Evolutionary conservation across 2,113 vertebrate species (phyloP).

Genomic region (Natator depressus): DNA sequence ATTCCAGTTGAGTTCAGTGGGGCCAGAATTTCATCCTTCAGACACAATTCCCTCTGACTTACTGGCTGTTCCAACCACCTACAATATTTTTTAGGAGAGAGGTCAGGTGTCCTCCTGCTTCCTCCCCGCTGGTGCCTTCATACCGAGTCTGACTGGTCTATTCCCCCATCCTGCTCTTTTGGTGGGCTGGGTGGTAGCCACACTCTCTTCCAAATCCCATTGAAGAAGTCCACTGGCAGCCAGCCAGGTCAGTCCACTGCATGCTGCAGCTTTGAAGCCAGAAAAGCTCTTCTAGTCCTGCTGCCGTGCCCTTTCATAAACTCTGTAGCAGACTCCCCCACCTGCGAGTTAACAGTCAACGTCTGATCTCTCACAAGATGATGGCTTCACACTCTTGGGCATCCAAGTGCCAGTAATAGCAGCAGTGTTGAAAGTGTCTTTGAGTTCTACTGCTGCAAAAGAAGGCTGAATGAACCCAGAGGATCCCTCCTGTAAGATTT

Average conservation of each 20-base stretch:
- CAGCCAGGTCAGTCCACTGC: neutral
- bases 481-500: neutral
- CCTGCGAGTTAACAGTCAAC: neutral
- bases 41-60: neutral
- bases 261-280: neutral
- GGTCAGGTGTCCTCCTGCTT: neutral
- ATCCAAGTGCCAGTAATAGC: neutral
- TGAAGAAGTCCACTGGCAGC: neutral
- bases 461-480: neutral
- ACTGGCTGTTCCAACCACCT: neutral
- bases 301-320: neutral
- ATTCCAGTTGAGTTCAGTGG: neutral
- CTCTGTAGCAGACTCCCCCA: too few relatives aligned
- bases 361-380: rapidly evolving
- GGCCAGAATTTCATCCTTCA: neutral
- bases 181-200: neutral
- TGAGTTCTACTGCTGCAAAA: neutral
- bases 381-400: neutral
- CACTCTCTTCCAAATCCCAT: neutral
- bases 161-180: neutral
- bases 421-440: neutral
- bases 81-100: neutral
- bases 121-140: neutral
- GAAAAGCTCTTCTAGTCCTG: neutral
- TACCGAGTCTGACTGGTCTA: neutral